phyloP scores from a whole-genome alignment of 2,113 vertebrate genomes.

The Gallinago media region DNA sequence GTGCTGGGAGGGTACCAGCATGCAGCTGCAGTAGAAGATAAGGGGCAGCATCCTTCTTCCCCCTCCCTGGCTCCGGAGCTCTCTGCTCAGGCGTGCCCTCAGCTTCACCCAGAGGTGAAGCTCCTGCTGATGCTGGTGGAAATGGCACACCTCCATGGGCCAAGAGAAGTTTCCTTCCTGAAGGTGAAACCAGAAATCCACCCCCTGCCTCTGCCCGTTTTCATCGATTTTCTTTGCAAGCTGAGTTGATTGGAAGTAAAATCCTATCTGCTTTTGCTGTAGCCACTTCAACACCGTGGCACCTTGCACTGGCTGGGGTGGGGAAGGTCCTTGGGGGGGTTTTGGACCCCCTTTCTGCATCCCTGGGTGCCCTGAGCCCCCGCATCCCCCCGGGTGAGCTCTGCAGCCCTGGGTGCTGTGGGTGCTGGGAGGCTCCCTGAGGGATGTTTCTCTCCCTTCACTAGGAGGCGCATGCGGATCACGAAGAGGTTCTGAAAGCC shows the following conservation, averaged over 20 bases:
- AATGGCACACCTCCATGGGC: not conserved
- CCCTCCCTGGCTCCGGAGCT: not conserved
- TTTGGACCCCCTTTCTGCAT: not conserved
- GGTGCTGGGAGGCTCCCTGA: not conserved
- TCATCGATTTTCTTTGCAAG: not conserved
- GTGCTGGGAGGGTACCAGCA: not conserved
- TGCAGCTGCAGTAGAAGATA: not conserved
- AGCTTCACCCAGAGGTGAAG: not conserved
- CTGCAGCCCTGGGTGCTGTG: not conserved
- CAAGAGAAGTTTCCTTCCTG: not conserved
- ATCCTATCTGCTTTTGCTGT: not conserved
- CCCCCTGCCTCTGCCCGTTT: not conserved
- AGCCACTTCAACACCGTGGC: not conserved
- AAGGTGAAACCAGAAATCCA: not conserved
- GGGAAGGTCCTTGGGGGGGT: not conserved
- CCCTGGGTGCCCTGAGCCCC: not conserved
- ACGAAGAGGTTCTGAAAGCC: constrained; percentile 91
- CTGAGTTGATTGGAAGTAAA: not conserved
- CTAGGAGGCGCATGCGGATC: constrained; percentile 94
- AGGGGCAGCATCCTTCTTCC: not conserved
- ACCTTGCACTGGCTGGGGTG: not conserved
- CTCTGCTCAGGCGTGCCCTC: no score
- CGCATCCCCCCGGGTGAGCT: not conserved
- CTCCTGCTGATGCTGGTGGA: not conserved
- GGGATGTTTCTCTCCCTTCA: constrained; percentile 54